Base-by-base conservation (phyloP, 2,113 vertebrate species). In the Octodon degus region DNA sequence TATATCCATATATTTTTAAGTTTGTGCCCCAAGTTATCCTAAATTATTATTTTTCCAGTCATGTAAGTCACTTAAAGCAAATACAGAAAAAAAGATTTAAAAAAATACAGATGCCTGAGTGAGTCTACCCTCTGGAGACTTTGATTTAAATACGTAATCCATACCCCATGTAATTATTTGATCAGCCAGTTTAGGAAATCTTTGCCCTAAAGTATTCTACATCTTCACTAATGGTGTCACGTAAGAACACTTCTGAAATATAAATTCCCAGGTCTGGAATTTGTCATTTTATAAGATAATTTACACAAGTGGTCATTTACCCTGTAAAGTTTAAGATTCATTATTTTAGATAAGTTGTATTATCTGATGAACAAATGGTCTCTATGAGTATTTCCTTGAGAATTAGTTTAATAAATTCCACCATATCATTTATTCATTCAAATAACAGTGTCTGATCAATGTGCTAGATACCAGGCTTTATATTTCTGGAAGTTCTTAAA, bases 381-480 rank as follows among this genome's bases (percentile, higher is more conserved):
- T 8, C 10, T 92, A 89, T 53, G 80, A 82, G 53, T 84, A 77
- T 20, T 93, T 92, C 19, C 68, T 62, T 82, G 6, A 37, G 34
- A 93, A 93, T 94, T 68, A 68, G 16, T 50, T 93, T 91, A 72
- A 85, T 34, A 79, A 81, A 95, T 91, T 37, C 32, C 7, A 84
- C 40, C 14, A 92, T 82, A 58, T 93, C 3, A 65, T 47, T 93
- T 92, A 80, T n/a, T 93, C n/a, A 80, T 94, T 95, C 30, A 53
- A 60, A 25, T 50, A 89, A 70, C 76, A 60, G 20, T 89, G 3
- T 19, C 25, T 76, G 30, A 94, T 2, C 22, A 86, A 37, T 67
- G 14, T 76, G 62, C 16, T 86, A 72, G 20, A 50, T 34, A 53
- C 37, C 4, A 86, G 50, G 37, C 90, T 79, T 86, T 47, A 2